Conservation (phyloP, 2,797 vertebrate species). For the Balearica regulorum region DNA sequence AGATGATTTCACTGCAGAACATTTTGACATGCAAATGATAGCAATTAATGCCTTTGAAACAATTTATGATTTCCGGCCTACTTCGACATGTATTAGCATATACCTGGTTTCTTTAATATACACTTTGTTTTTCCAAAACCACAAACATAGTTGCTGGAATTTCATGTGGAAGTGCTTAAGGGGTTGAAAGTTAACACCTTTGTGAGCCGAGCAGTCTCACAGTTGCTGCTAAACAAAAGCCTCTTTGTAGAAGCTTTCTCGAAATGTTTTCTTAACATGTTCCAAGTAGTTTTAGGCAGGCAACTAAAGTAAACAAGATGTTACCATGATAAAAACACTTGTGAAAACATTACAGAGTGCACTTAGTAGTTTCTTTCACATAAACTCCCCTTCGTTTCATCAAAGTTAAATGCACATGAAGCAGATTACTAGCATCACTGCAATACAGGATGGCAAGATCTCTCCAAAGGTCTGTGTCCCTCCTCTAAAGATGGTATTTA, state of each 20-base stretch:
- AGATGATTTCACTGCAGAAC: slow-evolving; percentile 52
- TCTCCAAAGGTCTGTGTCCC: not conserved
- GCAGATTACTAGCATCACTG: slow-evolving; percentile 41
- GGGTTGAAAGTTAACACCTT: slow-evolving; percentile 99
- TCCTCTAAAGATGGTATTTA: not conserved
- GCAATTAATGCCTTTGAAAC: slow-evolving; percentile 76
- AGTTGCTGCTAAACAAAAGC: slow-evolving; percentile 92
- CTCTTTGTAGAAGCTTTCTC: slow-evolving; percentile 94
- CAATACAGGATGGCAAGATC: not conserved
- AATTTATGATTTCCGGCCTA: slow-evolving; percentile 79
- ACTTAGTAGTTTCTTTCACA: slow-evolving; percentile 86
- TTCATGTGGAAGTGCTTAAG: slow-evolving; percentile 99
- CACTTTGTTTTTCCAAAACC: slow-evolving; percentile 84
- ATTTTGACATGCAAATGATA: slow-evolving; percentile 66
- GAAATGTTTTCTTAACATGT: slow-evolving; percentile 99
- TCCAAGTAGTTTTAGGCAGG: slow-evolving; percentile 99
- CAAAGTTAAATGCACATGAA: slow-evolving; percentile 65
- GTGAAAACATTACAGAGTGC: slow-evolving; percentile 95
- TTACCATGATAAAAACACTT: slow-evolving; percentile 99
- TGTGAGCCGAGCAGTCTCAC: slow-evolving; percentile 87
- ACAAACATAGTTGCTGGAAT: slow-evolving; percentile 83
- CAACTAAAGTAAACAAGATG: slow-evolving; percentile 99
- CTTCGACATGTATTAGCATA: slow-evolving; percentile 79
- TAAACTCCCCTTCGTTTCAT: slow-evolving; percentile 71
- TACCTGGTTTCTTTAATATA: slow-evolving; percentile 85